Base-by-base conservation (phyloP, 2,797 vertebrate genomes). In the Macroramphosus scolopax region DNA sequence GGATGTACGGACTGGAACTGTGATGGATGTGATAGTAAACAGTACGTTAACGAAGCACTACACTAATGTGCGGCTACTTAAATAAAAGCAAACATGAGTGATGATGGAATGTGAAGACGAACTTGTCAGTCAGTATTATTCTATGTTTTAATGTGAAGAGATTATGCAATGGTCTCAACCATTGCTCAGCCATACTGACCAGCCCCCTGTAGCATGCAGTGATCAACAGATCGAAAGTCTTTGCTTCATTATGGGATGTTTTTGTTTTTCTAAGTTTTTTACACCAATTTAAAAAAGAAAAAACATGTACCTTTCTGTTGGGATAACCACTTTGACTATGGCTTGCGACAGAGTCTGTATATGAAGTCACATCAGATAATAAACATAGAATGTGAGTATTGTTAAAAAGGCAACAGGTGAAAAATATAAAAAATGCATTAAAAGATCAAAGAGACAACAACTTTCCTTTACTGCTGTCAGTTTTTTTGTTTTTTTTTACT, bases 281-380 rank as follows among this genome's bases (percentile, higher is more conserved):
- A 95, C 91, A 95, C 94, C 92, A 99, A 96, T 98, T 91, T 92
- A 48, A 92, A 95, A 94, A 95, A 96, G 93, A 93, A 95, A 97
- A 92, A 98, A 94, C 93, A 97, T 97, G 97, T 99, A 98, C 97
- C 97, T 98, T 98, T 99, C 97, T 98, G 97, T 99, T 98, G 97
- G 97, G 96, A 99, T 98, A 98, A 99, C 97, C 97, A 98, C 97
- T 99, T 99, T 99, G 96, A 99, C 97, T 98, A 99, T 98, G 97
- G 97, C 97, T 98, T 99, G 96, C 96, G 97, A 99, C 96, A 99
- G 97, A 99, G 94, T 99, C 97, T 99, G 97, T 98, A 98, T 98
- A 98, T 98, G 95, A 98, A 98, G 96, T 98, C 96, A 99, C 95
- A 99, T 98, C 97, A 98, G 94, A 99, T 98, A 98, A 98, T 99